Evolutionary conservation across 1,140 invertebrate species (phyloP).

Genomic region (Drosophila arizonae): DNA sequence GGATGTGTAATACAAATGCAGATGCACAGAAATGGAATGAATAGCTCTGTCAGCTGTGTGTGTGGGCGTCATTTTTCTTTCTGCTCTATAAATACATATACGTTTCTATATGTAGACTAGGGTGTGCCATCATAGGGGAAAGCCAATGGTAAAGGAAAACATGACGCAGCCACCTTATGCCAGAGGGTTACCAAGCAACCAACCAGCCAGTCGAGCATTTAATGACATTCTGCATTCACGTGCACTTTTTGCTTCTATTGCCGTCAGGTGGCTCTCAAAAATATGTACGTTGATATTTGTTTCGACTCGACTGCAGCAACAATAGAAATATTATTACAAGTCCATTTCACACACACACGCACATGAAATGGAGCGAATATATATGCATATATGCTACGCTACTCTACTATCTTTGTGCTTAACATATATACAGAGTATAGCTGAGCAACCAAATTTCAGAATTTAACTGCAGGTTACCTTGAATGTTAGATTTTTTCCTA

Average conservation of each 20-base stretch:
- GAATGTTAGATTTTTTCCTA: too few relatives aligned
- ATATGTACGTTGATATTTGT: conserved; percentile 27
- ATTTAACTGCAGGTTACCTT: too few relatives aligned
- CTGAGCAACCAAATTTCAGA: neutral
- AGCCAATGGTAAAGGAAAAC: neutral
- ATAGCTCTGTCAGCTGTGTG: conserved; percentile 13
- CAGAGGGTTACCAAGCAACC: neutral
- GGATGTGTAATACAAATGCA: conserved; percentile 45
- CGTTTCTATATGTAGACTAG: too few relatives aligned
- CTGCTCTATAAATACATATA: neutral
- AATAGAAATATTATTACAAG: conserved; percentile 40
- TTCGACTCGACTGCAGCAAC: conserved; percentile 23
- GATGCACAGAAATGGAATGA: conserved; percentile 27
- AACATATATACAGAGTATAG: neutral
- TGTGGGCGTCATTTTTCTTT: neutral
- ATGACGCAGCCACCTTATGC: conserved; percentile 5
- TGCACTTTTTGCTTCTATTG: neutral
- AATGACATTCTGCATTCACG: conserved; percentile 44
- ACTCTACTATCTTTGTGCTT: neutral
- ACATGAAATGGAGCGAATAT: neutral
- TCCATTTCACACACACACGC: conserved; percentile 9
- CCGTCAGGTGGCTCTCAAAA: conserved; percentile 25
- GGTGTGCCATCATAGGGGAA: neutral
- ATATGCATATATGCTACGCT: neutral
- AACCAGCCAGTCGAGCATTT: conserved; percentile 33